Percentiles rank a stretch among this genome's conserved stretches.
Conservation (phyloP, 2,888 invertebrate genomes). For the Erebia ligea region DNA sequence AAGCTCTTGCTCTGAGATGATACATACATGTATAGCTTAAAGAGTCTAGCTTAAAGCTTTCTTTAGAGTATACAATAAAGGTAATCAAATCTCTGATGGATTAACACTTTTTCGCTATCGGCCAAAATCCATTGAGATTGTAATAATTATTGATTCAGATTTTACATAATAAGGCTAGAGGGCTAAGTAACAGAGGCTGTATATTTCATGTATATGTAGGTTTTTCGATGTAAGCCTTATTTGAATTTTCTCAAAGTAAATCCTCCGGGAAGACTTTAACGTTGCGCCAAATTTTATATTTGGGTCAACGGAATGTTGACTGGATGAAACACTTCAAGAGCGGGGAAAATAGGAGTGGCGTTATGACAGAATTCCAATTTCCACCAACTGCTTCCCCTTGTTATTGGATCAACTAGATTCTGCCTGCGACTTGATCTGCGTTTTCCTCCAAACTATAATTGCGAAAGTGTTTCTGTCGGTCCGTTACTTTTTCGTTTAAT, state of each 20-base stretch:
- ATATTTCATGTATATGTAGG: not conserved
- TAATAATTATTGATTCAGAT: too few relatives aligned
- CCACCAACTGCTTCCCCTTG: not conserved
- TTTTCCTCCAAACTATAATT: too few relatives aligned
- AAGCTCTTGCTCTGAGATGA: too few relatives aligned
- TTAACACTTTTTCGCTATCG: too few relatives aligned
- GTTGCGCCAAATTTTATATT: slow-evolving; percentile 3
- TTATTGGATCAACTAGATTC: not conserved
- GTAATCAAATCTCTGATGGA: too few relatives aligned
- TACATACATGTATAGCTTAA: too few relatives aligned
- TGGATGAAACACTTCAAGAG: slow-evolving; percentile 1
- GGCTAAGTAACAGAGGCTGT: not conserved
- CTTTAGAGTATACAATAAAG: too few relatives aligned
- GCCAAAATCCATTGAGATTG: too few relatives aligned
- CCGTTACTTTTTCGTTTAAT: too few relatives aligned
- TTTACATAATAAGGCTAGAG: too few relatives aligned
- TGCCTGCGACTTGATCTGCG: not conserved
- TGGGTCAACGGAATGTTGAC: slow-evolving; percentile 7
- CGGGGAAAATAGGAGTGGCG: slow-evolving; percentile 12
- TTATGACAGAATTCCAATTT: slow-evolving; percentile 12
- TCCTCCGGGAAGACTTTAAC: slow-evolving; percentile 1
- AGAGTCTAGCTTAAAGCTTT: too few relatives aligned
- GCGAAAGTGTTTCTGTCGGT: too few relatives aligned
- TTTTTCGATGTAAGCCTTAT: not conserved
- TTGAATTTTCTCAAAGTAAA: slow-evolving; percentile 8